Conservation (phyloP, 2,888 invertebrate genomes). For the Eupithecia centaureata region DNA sequence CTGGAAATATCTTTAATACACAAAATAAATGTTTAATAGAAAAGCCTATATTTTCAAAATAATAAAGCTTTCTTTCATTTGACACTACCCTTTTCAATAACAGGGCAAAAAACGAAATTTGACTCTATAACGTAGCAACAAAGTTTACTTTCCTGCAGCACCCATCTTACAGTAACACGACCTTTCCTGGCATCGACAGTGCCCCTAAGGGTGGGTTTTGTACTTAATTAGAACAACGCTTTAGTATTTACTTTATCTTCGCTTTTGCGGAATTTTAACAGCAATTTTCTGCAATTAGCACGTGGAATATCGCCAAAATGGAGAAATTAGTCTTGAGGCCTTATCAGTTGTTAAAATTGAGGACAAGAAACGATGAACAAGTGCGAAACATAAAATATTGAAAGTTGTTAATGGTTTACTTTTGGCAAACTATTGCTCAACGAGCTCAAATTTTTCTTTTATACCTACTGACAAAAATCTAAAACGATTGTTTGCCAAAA, state of each 20-base stretch:
- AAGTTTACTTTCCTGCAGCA: background rate
- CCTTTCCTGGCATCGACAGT: slow-evolving; percentile 15
- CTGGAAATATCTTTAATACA: too few species aligned
- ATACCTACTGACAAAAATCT: background rate
- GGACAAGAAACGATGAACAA: too few species aligned
- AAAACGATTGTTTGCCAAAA: background rate
- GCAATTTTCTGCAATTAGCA: slow-evolving; percentile 29
- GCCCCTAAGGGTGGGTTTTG: slow-evolving; percentile 25
- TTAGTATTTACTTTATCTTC: slow-evolving; percentile 31
- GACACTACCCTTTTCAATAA: background rate
- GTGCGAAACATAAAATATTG: too few species aligned
- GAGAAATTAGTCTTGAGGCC: background rate
- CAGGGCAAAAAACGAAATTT: background rate
- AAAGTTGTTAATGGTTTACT: too few species aligned
- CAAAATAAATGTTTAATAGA: background rate
- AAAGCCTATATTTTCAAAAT: background rate
- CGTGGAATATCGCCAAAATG: slow-evolving; percentile 13
- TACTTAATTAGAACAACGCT: slow-evolving; percentile 37
- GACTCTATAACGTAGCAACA: background rate
- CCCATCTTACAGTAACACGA: background rate
- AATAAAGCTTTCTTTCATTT: background rate
- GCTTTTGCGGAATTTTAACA: slow-evolving; percentile 26
- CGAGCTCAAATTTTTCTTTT: background rate
- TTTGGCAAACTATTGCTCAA: too few species aligned
- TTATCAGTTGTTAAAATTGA: background rate